These are phyloP conservation scores for Choreutis nemorana DNA, from an alignment of 2,888 invertebrate genomes.

Conservation along the genomic window DNA sequence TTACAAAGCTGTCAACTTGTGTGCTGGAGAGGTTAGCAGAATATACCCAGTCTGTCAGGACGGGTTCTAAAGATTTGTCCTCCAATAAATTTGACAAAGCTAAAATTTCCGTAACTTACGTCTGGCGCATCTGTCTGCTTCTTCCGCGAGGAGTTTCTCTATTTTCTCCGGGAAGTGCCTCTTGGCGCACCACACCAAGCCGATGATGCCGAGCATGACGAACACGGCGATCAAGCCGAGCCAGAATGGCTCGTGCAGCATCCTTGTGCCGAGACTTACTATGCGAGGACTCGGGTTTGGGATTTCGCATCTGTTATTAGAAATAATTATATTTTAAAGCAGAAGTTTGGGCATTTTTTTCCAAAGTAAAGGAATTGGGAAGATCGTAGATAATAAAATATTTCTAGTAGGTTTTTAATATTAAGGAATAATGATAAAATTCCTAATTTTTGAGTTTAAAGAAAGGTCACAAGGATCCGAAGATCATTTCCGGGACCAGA, in stretches of 20 bases:
- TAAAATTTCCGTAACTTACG: conserved; percentile 47
- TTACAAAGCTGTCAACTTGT: conserved; percentile 22
- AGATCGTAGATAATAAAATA: too few species aligned
- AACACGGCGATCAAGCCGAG: conserved; percentile 86
- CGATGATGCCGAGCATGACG: conserved; percentile 79
- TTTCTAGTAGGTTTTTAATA: too few species aligned
- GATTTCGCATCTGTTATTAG: conserved; percentile 70
- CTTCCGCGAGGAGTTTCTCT: conserved; percentile 82
- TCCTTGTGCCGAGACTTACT: conserved; percentile 73
- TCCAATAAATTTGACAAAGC: conserved; percentile 14
- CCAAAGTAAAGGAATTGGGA: too few species aligned
- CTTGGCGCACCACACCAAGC: conserved; percentile 84
- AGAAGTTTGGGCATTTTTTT: too few species aligned
- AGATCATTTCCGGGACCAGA: too few species aligned
- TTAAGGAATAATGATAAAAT: too few species aligned
- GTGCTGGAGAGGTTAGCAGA: conserved; percentile 15
- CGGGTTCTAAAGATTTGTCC: conserved; percentile 38
- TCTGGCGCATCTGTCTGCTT: conserved; percentile 76
- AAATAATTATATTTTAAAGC: too few species aligned
- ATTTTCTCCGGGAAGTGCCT: conserved; percentile 87
- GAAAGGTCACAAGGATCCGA: too few species aligned
- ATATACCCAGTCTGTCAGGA: conserved; percentile 15
- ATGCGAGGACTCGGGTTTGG: conserved; percentile 63
- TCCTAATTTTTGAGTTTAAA: too few species aligned
- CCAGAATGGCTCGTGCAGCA: conserved; percentile 91